Conservation (phyloP, 2,113 vertebrate species). For the Hystrix cristata region DNA sequence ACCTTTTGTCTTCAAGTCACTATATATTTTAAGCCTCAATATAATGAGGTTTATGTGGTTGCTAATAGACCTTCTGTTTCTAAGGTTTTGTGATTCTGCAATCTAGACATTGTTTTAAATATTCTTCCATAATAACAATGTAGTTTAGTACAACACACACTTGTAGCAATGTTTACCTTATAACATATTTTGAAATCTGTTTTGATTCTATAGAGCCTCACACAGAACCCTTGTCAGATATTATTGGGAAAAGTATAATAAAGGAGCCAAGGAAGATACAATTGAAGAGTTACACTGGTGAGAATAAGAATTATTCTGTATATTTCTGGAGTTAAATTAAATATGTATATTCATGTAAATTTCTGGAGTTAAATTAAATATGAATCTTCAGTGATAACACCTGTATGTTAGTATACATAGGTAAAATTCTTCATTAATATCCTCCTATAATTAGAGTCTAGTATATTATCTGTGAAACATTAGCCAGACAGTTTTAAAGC, state of each 20-base stretch:
- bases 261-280: not conserved
- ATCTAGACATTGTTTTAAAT: not conserved
- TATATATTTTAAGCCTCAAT: not conserved
- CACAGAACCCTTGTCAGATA: not conserved
- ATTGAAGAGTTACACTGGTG: not conserved
- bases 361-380: not conserved
- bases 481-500: constrained; percentile 28
- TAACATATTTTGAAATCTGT: not conserved
- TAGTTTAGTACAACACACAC: not conserved
- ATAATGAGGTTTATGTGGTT: not conserved
- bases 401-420: not conserved
- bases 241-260: not conserved
- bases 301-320: constrained; percentile 16
- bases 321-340: too few relatives aligned
- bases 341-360: not conserved
- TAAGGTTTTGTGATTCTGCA: not conserved
- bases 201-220: not conserved
- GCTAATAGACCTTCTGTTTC: not conserved
- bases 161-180: not conserved
- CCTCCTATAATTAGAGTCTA: not conserved
- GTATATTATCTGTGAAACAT: not conserved
- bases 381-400: not conserved
- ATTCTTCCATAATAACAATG: not conserved
- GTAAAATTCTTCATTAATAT: not conserved
- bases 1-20: not conserved